Evolutionary conservation across 2,113 vertebrate genomes (phyloP).

Genomic region (Azemiops feae): DNA sequence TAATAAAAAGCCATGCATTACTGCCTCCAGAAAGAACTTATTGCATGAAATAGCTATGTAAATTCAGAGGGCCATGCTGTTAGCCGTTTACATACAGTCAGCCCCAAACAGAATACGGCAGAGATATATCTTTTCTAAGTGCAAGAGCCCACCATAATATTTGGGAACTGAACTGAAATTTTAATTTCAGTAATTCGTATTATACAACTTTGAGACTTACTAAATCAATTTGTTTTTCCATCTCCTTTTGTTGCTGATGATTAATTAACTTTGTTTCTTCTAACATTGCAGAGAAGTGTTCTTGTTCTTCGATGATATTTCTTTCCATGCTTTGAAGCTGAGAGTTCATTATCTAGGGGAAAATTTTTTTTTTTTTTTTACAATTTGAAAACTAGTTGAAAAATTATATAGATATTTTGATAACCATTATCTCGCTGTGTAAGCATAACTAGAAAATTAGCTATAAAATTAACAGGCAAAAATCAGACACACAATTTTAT

Average conservation of each 20-base stretch:
- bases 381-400: background rate
- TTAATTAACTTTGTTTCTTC: slow-evolving; percentile 78
- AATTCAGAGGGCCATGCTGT: background rate
- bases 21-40: background rate
- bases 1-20: background rate
- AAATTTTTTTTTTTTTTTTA: too few relatives aligned
- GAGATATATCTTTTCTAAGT: background rate
- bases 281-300: slow-evolving; percentile 77
- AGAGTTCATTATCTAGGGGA: too few relatives aligned
- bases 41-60: background rate
- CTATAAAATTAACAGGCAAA: background rate
- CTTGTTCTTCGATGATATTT: slow-evolving; percentile 75
- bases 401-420: background rate
- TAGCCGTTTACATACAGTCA: background rate
- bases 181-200: background rate
- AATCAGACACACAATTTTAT: background rate
- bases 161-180: background rate
- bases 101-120: background rate
- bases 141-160: background rate
- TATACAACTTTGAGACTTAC: slow-evolving; percentile 65
- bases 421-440: background rate
- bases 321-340: slow-evolving; percentile 78
- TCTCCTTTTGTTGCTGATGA: slow-evolving; percentile 77
- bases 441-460: background rate
- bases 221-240: slow-evolving; percentile 81